Conservation (phyloP, 2,888 invertebrate genomes). For the Therioaphis trifolii region DNA sequence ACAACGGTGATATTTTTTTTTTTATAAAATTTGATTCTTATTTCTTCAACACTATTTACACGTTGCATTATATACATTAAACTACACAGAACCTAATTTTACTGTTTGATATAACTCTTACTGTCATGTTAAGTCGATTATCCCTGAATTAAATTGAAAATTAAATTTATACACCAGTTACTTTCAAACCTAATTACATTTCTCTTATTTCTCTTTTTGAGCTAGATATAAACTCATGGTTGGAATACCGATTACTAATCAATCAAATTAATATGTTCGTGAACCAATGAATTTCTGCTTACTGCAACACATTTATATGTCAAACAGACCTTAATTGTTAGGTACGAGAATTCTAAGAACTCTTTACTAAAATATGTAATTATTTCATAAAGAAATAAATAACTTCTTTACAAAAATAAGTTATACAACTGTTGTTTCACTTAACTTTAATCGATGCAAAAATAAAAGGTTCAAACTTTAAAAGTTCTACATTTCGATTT, state of each 20-base stretch:
- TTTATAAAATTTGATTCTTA: neutral
- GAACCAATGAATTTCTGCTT: neutral
- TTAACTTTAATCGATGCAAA: too few relatives aligned
- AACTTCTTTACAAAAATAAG: too few relatives aligned
- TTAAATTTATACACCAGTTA: neutral
- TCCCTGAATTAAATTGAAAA: neutral
- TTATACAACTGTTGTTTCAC: too few relatives aligned
- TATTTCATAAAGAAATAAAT: too few relatives aligned
- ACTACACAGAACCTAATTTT: neutral
- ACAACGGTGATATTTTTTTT: neutral
- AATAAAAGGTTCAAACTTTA: neutral
- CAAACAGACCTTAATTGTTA: neutral
- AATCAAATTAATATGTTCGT: neutral
- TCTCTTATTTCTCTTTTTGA: neutral
- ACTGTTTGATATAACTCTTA: too few relatives aligned
- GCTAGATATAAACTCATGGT: neutral
- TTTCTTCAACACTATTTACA: neutral
- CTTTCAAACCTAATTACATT: neutral
- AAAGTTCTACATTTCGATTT: neutral
- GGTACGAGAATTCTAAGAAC: too few relatives aligned
- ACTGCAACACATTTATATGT: neutral
- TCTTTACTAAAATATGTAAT: too few relatives aligned
- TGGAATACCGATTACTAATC: neutral
- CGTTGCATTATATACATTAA: neutral
- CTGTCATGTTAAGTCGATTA: neutral